These are phyloP conservation scores for Perithous albicinctus DNA, from an alignment of 2,888 invertebrate species.

Conservation along the genomic window DNA sequence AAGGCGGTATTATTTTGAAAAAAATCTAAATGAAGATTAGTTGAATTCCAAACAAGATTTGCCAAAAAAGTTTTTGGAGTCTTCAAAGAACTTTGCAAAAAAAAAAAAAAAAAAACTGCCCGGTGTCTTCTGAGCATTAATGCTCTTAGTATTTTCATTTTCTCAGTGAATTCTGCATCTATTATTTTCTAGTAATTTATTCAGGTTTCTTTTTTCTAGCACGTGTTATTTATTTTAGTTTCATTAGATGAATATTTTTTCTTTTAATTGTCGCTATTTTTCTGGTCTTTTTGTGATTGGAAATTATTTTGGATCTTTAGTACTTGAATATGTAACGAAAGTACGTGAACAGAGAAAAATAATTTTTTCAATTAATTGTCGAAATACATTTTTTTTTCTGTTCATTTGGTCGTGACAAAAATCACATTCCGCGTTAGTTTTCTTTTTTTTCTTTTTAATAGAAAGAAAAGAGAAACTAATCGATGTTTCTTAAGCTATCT, in stretches of 20 bases:
- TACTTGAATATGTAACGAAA: background rate
- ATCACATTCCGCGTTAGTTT: slow-evolving; percentile 1
- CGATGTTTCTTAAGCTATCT: slow-evolving; percentile 32
- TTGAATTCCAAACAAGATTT: background rate
- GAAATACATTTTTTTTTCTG: background rate
- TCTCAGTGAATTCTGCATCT: background rate
- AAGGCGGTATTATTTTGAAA: slow-evolving; percentile 20
- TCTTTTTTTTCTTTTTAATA: slow-evolving; percentile 9
- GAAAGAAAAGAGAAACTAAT: background rate
- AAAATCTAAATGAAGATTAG: background rate
- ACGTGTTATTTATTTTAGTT: slow-evolving; percentile 59
- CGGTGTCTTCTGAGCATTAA: slow-evolving; percentile 18
- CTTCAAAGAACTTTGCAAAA: slow-evolving; percentile 20
- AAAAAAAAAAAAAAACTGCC: too few relatives aligned
- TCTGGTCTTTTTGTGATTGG: background rate
- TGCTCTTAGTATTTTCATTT: slow-evolving; percentile 36
- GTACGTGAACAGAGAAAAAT: slow-evolving; percentile 11
- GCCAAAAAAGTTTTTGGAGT: background rate
- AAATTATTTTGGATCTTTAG: background rate
- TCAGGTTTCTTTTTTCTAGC: slow-evolving; percentile 35
- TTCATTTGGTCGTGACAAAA: background rate
- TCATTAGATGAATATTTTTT: slow-evolving; percentile 36
- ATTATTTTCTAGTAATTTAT: slow-evolving; percentile 49
- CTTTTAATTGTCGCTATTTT: slow-evolving; percentile 26
- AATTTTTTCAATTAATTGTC: background rate